A percentile compares a stretch with the other conserved stretches of the same genome.
These are phyloP conservation scores for Acrocephalus arundinaceus DNA, from an alignment of 2,113 vertebrate species.

Conservation along the genomic window DNA sequence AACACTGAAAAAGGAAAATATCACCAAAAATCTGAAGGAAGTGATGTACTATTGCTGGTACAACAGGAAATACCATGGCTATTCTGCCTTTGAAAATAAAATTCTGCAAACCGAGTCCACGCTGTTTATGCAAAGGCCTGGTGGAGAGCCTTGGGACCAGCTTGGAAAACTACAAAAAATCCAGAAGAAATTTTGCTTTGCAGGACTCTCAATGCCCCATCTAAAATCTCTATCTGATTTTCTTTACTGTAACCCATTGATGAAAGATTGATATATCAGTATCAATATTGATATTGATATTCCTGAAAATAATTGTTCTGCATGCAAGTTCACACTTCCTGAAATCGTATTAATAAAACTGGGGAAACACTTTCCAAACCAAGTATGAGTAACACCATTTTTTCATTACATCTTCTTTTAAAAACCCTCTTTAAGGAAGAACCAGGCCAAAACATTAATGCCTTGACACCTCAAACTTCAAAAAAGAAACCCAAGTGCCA, in stretches of 20 bases:
- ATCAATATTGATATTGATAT: not conserved
- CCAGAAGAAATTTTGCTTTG: not conserved
- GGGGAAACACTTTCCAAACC: not conserved
- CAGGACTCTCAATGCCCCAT: not conserved
- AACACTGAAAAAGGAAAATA: not conserved
- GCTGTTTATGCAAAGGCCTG: not conserved
- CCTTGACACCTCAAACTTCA: not conserved
- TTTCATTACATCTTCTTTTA: not conserved
- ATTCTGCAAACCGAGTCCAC: not conserved
- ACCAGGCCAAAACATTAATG: not conserved
- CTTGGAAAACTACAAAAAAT: not conserved
- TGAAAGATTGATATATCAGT: not conserved
- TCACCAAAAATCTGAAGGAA: not conserved
- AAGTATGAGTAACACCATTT: not conserved
- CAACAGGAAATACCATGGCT: not conserved
- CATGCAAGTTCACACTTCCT: not conserved
- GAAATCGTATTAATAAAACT: not conserved
- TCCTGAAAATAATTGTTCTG: not conserved
- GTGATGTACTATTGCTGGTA: fast-evolving
- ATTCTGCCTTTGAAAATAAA: not conserved
- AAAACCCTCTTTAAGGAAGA: not conserved
- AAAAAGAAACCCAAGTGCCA: not conserved
- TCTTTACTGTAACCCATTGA: not conserved
- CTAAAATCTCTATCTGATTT: not conserved
- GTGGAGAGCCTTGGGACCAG: not conserved